phyloP scores from a whole-genome alignment of 53 echinoderm and acorn worm genomes.

The Stichopus horrens region DNA sequence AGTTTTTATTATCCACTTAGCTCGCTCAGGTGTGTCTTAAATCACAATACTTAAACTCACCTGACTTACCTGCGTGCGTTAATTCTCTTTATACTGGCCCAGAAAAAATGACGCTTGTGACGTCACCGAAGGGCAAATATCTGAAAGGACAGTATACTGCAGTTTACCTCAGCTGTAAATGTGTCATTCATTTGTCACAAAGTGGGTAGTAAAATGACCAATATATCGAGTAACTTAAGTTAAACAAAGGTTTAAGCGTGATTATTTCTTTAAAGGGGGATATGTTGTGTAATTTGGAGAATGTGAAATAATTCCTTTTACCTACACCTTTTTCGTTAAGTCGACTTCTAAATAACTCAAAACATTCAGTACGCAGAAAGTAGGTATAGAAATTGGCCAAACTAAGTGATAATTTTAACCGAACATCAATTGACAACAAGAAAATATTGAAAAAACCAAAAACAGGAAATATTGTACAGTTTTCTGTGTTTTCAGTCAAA shows the following conservation, averaged over 20 bases:
- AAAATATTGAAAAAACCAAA: too few relatives aligned
- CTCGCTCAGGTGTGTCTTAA: slow-evolving; percentile 34
- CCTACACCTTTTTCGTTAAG: too few relatives aligned
- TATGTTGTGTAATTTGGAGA: too few relatives aligned
- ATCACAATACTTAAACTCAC: background rate
- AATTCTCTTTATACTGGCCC: background rate
- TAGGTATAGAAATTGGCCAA: too few relatives aligned
- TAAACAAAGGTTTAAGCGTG: background rate
- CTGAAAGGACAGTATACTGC: slow-evolving; percentile 17
- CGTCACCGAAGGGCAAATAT: background rate
- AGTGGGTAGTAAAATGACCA: slow-evolving; percentile 31
- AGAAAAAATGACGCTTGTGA: slow-evolving; percentile 25
- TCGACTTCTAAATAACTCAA: too few relatives aligned
- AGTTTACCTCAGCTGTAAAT: slow-evolving; percentile 36
- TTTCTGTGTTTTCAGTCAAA: too few relatives aligned
- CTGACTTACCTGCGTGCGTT: slow-evolving; percentile 17
- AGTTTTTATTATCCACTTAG: slow-evolving; percentile 39
- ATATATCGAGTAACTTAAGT: slow-evolving; percentile 40
- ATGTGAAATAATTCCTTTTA: too few relatives aligned
- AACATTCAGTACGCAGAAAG: too few relatives aligned
- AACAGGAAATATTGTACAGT: too few relatives aligned
- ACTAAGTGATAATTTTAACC: too few relatives aligned
- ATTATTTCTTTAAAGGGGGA: background rate
- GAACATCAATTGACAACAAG: too few relatives aligned
- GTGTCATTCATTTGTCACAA: slow-evolving; percentile 34